phyloP scores from a whole-genome alignment of 2,888 invertebrate genomes.

The Harpagoxenus sublaevis region DNA sequence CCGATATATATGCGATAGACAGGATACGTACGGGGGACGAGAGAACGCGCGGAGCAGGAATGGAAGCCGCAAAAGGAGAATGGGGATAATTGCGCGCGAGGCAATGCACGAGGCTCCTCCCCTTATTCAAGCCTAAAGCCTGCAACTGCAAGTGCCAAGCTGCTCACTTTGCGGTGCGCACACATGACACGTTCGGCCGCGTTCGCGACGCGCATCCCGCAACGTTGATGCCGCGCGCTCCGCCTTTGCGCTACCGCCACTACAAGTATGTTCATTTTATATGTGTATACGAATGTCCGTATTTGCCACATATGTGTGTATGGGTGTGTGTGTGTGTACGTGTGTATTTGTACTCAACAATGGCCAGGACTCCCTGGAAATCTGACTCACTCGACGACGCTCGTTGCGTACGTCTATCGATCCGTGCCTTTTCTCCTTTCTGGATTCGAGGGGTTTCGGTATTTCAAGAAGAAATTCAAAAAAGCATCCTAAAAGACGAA shows the following conservation, averaged over 20 bases:
- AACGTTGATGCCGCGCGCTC: slow-evolving; percentile 60
- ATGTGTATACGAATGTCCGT: neutral
- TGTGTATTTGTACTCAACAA: slow-evolving; percentile 29
- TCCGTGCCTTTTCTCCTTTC: slow-evolving; percentile 10
- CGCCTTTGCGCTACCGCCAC: slow-evolving; percentile 42
- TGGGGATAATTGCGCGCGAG: slow-evolving; percentile 78
- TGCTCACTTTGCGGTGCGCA: slow-evolving; percentile 74
- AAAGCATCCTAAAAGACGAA: neutral
- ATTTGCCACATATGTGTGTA: neutral
- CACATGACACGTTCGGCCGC: slow-evolving; percentile 72
- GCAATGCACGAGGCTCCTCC: slow-evolving; percentile 79
- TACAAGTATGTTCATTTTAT: neutral
- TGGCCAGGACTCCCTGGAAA: slow-evolving; percentile 52
- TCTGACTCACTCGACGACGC: slow-evolving; percentile 47
- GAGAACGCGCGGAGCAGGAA: slow-evolving; percentile 62
- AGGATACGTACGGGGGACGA: slow-evolving; percentile 62
- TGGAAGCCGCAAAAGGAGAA: slow-evolving; percentile 76
- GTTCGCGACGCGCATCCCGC: slow-evolving; percentile 61
- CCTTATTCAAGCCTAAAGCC: slow-evolving; percentile 76
- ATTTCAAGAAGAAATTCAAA: neutral
- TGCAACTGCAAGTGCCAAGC: slow-evolving; percentile 76
- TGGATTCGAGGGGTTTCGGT: slow-evolving; percentile 6
- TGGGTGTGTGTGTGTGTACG: neutral
- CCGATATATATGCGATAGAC: slow-evolving; percentile 65
- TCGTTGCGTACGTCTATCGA: slow-evolving; percentile 25